These are phyloP conservation scores for Onthophagus sagittarius DNA, from an alignment of 2,888 invertebrate genomes.

Conservation along the genomic window DNA sequence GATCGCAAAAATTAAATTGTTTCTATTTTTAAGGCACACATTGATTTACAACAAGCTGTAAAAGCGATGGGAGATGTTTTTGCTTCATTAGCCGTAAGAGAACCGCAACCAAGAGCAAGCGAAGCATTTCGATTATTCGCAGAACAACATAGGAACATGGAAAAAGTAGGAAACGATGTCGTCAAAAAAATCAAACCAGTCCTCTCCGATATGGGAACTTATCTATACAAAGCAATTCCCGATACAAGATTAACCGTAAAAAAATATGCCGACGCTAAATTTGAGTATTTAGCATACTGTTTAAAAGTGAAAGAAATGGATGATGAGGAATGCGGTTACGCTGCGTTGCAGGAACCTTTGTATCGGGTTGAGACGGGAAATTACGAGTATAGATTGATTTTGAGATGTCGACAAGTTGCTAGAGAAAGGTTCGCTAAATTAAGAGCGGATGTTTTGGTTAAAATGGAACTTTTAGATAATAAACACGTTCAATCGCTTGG, in stretches of 20 bases:
- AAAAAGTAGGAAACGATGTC: constrained; percentile 85
- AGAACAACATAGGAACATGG: constrained; percentile 88
- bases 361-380: constrained; percentile 99
- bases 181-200: constrained; percentile 91
- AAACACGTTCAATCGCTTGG: constrained; percentile 98
- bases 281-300: constrained; percentile 98
- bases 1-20: background rate
- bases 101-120: constrained; percentile 92
- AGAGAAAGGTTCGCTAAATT: constrained; percentile 78
- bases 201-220: constrained; percentile 91
- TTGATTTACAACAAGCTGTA: constrained; percentile 85
- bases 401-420: constrained; percentile 95
- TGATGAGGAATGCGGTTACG: constrained; percentile 95
- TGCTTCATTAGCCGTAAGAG: constrained; percentile 89
- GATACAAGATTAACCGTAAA: constrained; percentile 96
- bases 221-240: constrained; percentile 95
- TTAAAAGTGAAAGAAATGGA: constrained; percentile 99
- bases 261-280: constrained; percentile 98
- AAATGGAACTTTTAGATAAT: constrained; percentile 94
- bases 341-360: constrained; percentile 88
- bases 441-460: constrained; percentile 89
- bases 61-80: constrained; percentile 93
- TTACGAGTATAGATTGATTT: constrained; percentile 94
- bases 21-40: constrained; percentile 61
- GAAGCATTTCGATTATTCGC: constrained; percentile 95